These are phyloP conservation scores for Phymastichus coffea DNA, from an alignment of 1,140 invertebrate genomes.

Conservation along the genomic window DNA sequence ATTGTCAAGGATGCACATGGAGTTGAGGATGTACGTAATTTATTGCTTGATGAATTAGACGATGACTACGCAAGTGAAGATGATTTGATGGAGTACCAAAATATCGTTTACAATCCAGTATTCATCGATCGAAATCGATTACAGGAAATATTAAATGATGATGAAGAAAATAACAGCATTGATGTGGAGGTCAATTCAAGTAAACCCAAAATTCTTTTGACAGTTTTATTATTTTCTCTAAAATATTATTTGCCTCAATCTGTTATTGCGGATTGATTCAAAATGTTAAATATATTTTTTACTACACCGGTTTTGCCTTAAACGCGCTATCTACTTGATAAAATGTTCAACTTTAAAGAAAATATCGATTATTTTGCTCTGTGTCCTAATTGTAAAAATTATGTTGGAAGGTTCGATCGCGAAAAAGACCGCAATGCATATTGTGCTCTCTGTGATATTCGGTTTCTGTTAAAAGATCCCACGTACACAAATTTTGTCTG, in stretches of 20 bases:
- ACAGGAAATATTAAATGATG: not conserved
- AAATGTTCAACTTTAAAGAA: not conserved
- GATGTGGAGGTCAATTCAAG: not conserved
- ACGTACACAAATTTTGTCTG: not conserved
- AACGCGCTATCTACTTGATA: not conserved
- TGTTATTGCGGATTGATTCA: not conserved
- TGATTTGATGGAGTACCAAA: too few relatives aligned
- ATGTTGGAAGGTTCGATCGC: too few relatives aligned
- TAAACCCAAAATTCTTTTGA: not conserved
- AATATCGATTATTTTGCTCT: too few relatives aligned
- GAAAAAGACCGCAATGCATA: too few relatives aligned
- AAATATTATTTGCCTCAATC: not conserved
- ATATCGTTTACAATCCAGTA: too few relatives aligned
- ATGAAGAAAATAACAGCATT: not conserved
- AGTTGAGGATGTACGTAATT: too few relatives aligned
- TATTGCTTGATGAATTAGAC: too few relatives aligned
- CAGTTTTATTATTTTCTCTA: not conserved
- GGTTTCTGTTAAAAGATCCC: not conserved
- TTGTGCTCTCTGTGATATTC: not conserved
- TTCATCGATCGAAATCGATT: not conserved
- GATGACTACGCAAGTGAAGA: too few relatives aligned
- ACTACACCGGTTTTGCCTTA: not conserved
- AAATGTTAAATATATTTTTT: not conserved
- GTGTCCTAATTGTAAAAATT: too few relatives aligned
- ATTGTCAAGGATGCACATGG: too few relatives aligned